Percentiles rank a stretch among this genome's conserved stretches.
Conservation (phyloP, 2,888 invertebrate species). For the Tortrix viridana region DNA sequence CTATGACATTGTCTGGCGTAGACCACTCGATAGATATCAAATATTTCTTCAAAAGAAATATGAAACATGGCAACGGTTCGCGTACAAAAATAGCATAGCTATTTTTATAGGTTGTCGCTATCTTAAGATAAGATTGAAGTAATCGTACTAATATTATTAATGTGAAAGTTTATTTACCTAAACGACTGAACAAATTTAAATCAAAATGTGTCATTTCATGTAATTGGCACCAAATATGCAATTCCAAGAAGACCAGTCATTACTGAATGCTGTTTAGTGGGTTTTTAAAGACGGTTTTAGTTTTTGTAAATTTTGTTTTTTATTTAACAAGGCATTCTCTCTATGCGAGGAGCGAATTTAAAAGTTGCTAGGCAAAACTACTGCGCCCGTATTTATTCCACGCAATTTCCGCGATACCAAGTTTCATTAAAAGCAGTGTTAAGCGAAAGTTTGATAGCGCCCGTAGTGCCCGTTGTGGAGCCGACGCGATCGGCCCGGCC, state of each 20-base stretch:
- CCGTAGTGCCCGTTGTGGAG: constrained; percentile 49
- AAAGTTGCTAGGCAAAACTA: constrained; percentile 68
- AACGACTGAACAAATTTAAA: no score
- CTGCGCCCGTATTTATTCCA: constrained; percentile 67
- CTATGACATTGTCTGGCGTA: constrained; percentile 52
- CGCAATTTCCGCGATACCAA: constrained; percentile 68
- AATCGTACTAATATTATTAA: no score
- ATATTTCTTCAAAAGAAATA: constrained; percentile 45
- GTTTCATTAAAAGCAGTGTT: constrained; percentile 67
- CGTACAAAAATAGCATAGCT: constrained; percentile 21
- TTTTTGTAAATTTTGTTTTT: constrained; percentile 51
- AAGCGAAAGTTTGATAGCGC: constrained; percentile 63
- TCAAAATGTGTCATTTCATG: no score
- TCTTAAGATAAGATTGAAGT: no score
- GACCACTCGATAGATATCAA: constrained; percentile 44
- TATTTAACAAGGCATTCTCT: constrained; percentile 71
- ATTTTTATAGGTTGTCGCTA: constrained; percentile 14
- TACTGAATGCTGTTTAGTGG: no score
- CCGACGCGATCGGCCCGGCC: constrained; percentile 46
- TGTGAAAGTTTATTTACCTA: no score
- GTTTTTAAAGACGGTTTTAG: no score
- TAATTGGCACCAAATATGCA: no score
- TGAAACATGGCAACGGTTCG: constrained; percentile 44
- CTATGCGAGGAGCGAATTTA: constrained; percentile 61
- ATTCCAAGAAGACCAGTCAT: no score